Evolutionary conservation across 2,888 invertebrate species (phyloP).

Genomic region (Ormyrus pomaceus): DNA sequence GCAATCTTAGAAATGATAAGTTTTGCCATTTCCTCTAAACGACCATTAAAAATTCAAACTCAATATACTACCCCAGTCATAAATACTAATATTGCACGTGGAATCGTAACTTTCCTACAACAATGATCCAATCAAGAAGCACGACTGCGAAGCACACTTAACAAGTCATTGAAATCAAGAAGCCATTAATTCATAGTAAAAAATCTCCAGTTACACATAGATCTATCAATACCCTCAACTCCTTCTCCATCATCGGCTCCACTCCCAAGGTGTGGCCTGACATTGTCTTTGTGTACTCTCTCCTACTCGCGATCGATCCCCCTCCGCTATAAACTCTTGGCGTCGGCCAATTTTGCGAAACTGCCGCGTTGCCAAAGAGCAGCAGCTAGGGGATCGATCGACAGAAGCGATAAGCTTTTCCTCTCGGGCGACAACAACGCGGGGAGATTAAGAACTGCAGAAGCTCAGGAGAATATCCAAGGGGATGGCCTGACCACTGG

Average conservation of each 20-base stretch:
- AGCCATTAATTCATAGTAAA: no score
- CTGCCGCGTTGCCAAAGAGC: slow-evolving; percentile 48
- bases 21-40: no score
- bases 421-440: slow-evolving; percentile 50
- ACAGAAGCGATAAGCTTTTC: slow-evolving; percentile 35
- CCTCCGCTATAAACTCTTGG: background rate
- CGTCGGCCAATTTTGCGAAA: slow-evolving; percentile 48
- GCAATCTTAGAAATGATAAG: no score
- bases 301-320: slow-evolving; percentile 28
- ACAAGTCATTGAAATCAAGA: no score
- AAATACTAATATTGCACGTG: no score
- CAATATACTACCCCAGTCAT: no score
- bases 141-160: no score
- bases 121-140: no score
- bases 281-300: background rate
- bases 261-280: slow-evolving; percentile 19
- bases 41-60: no score
- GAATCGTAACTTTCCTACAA: no score
- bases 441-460: background rate
- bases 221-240: no score
- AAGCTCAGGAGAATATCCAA: background rate
- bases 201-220: no score
- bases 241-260: background rate
- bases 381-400: background rate
- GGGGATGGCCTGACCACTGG: slow-evolving; percentile 61